These are phyloP conservation scores for Smittia aterrima DNA, from an alignment of 2,888 invertebrate genomes.

Conservation along the genomic window DNA sequence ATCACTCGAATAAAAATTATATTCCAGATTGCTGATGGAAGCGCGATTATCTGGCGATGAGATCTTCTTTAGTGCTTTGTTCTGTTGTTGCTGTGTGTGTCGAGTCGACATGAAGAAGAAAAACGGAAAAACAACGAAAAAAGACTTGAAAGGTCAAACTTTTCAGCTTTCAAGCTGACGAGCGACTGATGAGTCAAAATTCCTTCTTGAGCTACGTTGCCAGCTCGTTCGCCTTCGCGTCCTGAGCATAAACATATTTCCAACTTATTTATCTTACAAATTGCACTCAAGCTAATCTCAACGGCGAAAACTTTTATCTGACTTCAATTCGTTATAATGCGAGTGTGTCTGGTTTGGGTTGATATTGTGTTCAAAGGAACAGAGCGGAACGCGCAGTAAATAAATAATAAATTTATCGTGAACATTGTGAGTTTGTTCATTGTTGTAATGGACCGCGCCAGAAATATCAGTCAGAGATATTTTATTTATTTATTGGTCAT, in stretches of 20 bases:
- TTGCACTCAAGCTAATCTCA: constrained; percentile 31
- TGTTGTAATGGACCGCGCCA: background rate
- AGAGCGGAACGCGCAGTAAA: constrained; percentile 3
- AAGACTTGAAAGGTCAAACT: background rate
- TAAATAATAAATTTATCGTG: constrained; percentile 26
- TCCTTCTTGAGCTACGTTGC: background rate
- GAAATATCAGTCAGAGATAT: constrained; percentile 22
- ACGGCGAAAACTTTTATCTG: background rate
- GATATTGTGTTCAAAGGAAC: background rate
- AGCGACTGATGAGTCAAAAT: background rate
- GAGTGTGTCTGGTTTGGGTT: background rate
- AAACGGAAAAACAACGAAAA: background rate
- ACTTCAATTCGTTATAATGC: background rate
- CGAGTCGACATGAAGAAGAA: background rate
- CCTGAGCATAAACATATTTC: background rate
- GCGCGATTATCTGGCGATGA: background rate
- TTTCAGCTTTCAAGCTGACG: background rate
- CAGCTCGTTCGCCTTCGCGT: background rate
- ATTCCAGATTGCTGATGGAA: constrained; percentile 18
- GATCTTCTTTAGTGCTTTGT: background rate
- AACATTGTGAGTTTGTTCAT: constrained; percentile 24
- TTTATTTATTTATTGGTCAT: constrained; percentile 30
- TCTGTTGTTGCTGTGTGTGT: background rate
- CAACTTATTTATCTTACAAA: constrained; percentile 13
- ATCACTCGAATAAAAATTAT: constrained; percentile 24